Evolutionary conservation across 1,140 invertebrate species (phyloP).

Genomic region (Nebria ingens): DNA sequence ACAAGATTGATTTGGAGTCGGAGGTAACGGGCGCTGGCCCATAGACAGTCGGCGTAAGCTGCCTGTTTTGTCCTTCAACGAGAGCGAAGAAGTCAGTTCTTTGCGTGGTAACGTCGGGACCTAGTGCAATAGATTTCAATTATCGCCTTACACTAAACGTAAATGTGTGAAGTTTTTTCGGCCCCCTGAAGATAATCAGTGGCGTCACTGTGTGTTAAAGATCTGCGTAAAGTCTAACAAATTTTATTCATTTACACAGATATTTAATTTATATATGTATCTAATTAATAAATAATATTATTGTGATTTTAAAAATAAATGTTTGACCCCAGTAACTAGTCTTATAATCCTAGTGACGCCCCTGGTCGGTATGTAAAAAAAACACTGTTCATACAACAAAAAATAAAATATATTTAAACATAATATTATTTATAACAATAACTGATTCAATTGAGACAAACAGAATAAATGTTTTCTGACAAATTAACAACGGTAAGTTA

Average conservation of each 20-base stretch:
- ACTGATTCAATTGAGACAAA: background rate
- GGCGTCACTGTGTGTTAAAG: too few relatives aligned
- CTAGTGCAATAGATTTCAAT: background rate
- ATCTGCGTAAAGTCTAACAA: too few relatives aligned
- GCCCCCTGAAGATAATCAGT: too few relatives aligned
- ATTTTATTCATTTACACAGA: too few relatives aligned
- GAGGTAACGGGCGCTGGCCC: background rate
- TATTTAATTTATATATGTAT: too few relatives aligned
- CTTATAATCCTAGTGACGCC: too few relatives aligned
- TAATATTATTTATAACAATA: constrained; percentile 1
- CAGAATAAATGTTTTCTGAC: too few relatives aligned
- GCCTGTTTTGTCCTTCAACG: background rate
- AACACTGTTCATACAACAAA: constrained; percentile 2
- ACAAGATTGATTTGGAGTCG: constrained; percentile 1
- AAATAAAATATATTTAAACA: constrained; percentile 9
- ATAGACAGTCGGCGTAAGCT: background rate
- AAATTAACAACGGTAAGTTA: too few relatives aligned
- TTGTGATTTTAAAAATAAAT: too few relatives aligned
- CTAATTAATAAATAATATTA: too few relatives aligned
- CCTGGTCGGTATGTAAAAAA: background rate
- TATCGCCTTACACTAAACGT: background rate
- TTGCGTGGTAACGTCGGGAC: background rate
- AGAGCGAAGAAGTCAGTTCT: background rate
- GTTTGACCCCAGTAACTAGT: too few relatives aligned
- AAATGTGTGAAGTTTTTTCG: too few relatives aligned